Evolutionary conservation across 2,888 invertebrate species (phyloP).

Genomic region (Euproctis similis): DNA sequence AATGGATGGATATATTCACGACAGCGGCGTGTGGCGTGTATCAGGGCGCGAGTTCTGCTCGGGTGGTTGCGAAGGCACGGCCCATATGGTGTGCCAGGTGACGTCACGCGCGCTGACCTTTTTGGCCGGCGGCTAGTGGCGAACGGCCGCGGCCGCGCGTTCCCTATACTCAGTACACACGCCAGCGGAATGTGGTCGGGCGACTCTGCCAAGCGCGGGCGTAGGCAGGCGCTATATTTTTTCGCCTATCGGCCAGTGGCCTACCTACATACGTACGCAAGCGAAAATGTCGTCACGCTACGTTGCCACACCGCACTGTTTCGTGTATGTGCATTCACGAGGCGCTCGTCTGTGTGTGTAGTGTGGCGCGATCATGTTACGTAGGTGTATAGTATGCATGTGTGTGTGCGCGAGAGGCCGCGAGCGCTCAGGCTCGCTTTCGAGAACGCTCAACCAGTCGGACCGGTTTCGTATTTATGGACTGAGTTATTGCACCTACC

Average conservation of each 20-base stretch:
- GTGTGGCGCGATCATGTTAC: slow-evolving; percentile 52
- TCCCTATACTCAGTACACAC: slow-evolving; percentile 53
- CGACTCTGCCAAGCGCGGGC: slow-evolving; percentile 72
- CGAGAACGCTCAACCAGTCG: slow-evolving; percentile 72
- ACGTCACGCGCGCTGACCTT: slow-evolving; percentile 70
- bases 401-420: slow-evolving; percentile 64
- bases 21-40: slow-evolving; percentile 32
- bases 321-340: slow-evolving; percentile 68
- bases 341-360: slow-evolving; percentile 19
- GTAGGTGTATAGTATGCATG: slow-evolving; percentile 61
- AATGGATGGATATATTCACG: too few species aligned
- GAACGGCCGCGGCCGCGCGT: slow-evolving; percentile 44
- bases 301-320: slow-evolving; percentile 67
- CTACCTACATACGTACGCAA: slow-evolving; percentile 60
- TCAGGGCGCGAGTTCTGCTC: slow-evolving; percentile 46
- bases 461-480: slow-evolving; percentile 74
- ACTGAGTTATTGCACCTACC: slow-evolving; percentile 70
- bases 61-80: slow-evolving; percentile 44
- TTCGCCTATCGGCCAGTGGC: slow-evolving; percentile 58
- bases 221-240: slow-evolving; percentile 72
- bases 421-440: slow-evolving; percentile 61
- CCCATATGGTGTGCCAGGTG: slow-evolving; percentile 61
- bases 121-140: slow-evolving; percentile 60
- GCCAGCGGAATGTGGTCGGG: slow-evolving; percentile 71
- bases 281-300: slow-evolving; percentile 78